Conservation (phyloP, 2,797 vertebrate genomes). For the Mormyrus hasselquistii region DNA sequence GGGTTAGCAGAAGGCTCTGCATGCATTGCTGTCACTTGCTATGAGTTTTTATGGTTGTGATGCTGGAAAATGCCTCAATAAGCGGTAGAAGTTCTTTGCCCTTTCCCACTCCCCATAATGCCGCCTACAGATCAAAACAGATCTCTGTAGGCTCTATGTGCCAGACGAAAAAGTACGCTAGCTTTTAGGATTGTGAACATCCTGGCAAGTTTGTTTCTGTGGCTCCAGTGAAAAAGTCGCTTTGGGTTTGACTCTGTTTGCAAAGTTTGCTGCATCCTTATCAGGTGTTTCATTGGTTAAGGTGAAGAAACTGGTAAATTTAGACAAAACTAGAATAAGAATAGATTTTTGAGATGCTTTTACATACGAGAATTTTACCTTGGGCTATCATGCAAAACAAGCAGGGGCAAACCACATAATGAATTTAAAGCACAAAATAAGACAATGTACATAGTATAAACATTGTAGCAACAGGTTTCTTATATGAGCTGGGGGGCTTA, state of each 20-base stretch:
- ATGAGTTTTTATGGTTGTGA: conserved; percentile 7
- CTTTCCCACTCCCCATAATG: neutral
- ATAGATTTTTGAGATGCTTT: neutral
- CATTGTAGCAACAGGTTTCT: neutral
- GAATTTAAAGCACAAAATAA: neutral
- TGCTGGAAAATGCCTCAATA: neutral
- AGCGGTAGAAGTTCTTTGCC: too few relatives aligned
- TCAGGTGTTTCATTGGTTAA: neutral
- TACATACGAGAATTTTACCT: neutral
- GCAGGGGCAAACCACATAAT: neutral
- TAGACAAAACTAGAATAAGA: neutral
- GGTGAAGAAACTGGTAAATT: neutral
- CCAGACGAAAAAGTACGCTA: neutral
- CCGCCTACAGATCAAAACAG: neutral
- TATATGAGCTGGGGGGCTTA: neutral
- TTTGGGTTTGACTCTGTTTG: neutral
- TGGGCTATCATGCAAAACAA: neutral
- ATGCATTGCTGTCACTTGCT: conserved; percentile 1
- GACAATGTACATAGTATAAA: neutral
- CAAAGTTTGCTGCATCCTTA: neutral
- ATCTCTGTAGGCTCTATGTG: neutral
- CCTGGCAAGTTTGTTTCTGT: neutral
- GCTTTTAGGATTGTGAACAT: neutral
- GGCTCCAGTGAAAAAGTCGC: neutral
- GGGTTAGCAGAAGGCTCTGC: neutral